Evolutionary conservation across 1,140 invertebrate genomes (phyloP).

Genomic region (Drosophila willistoni): DNA sequence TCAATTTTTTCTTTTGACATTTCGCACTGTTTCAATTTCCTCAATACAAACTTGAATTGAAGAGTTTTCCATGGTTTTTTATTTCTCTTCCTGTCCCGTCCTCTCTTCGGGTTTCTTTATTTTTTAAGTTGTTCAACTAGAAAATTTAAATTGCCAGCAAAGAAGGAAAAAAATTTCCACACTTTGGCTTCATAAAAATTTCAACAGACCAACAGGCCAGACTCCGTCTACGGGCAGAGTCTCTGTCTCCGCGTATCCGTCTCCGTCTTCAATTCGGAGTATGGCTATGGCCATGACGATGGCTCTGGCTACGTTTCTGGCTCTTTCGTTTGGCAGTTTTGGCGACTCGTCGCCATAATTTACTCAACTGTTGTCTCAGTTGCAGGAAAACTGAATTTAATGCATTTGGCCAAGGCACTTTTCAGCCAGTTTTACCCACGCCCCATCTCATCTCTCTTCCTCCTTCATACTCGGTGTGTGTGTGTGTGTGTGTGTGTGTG

Average conservation of each 20-base stretch:
- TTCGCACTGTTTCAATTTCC: slow-evolving; percentile 11
- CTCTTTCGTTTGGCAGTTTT: slow-evolving; percentile 41
- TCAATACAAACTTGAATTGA: slow-evolving; percentile 4
- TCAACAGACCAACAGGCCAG: slow-evolving; percentile 52
- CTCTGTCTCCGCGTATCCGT: not conserved
- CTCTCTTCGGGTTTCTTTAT: not conserved
- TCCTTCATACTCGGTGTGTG: too few relatives aligned
- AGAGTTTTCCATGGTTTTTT: not conserved
- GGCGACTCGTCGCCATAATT: slow-evolving; percentile 71
- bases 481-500: not conserved
- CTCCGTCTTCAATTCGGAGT: slow-evolving; percentile 13
- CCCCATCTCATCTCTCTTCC: slow-evolving; percentile 2
- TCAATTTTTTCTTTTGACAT: slow-evolving; percentile 5
- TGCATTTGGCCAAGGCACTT: slow-evolving; percentile 70
- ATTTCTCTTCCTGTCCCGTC: not conserved
- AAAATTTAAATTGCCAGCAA: slow-evolving; percentile 23
- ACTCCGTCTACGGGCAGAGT: slow-evolving; percentile 23
- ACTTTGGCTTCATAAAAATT: slow-evolving; percentile 65
- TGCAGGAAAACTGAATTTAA: slow-evolving; percentile 79
- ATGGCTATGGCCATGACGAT: slow-evolving; percentile 8
- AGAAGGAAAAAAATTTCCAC: slow-evolving; percentile 30
- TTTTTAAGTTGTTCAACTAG: slow-evolving; percentile 18
- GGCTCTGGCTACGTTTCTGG: slow-evolving; percentile 6
- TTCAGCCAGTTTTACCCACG: slow-evolving; percentile 33
- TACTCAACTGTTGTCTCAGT: slow-evolving; percentile 80